Percentiles rank a stretch among this genome's conserved stretches.
These are phyloP conservation scores for Ceratina australensis DNA, from an alignment of 1,140 invertebrate species.

Conservation along the genomic window DNA sequence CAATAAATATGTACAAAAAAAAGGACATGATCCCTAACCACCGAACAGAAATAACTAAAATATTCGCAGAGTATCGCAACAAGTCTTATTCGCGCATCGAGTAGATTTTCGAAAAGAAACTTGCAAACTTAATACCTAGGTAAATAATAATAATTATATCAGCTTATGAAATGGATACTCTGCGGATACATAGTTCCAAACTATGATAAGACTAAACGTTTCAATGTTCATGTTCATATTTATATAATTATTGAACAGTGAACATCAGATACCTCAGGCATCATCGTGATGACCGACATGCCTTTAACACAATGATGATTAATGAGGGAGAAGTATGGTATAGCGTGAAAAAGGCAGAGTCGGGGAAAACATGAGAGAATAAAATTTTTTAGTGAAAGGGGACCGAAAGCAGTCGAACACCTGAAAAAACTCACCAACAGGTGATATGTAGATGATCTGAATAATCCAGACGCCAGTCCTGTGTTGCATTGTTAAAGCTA, in stretches of 20 bases:
- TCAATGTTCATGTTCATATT: not conserved
- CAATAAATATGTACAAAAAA: slow-evolving; percentile 53
- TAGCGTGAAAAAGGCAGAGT: slow-evolving; percentile 10
- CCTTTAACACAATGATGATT: slow-evolving; percentile 57
- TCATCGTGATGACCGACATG: slow-evolving; percentile 51
- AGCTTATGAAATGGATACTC: not conserved
- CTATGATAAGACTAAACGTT: slow-evolving; percentile 6
- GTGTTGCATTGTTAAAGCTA: slow-evolving; percentile 59
- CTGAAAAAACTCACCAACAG: slow-evolving; percentile 56
- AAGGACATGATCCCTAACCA: slow-evolving; percentile 54
- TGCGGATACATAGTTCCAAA: slow-evolving; percentile 47
- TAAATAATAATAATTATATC: not conserved
- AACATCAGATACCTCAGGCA: slow-evolving; percentile 58
- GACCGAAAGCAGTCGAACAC: slow-evolving; percentile 51
- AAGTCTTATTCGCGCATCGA: not conserved
- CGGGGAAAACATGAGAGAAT: slow-evolving; percentile 11
- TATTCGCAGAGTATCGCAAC: slow-evolving; percentile 42
- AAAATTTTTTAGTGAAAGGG: slow-evolving; percentile 28
- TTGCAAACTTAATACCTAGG: not conserved
- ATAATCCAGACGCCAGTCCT: slow-evolving; percentile 54
- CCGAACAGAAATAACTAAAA: slow-evolving; percentile 38
- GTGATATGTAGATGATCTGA: slow-evolving; percentile 51
- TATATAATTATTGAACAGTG: slow-evolving; percentile 48
- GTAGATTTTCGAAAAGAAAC: not conserved
- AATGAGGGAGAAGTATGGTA: not conserved